These are phyloP conservation scores for Periophthalmus modestus DNA, from an alignment of 2,113 vertebrate species.

Conservation along the genomic window DNA sequence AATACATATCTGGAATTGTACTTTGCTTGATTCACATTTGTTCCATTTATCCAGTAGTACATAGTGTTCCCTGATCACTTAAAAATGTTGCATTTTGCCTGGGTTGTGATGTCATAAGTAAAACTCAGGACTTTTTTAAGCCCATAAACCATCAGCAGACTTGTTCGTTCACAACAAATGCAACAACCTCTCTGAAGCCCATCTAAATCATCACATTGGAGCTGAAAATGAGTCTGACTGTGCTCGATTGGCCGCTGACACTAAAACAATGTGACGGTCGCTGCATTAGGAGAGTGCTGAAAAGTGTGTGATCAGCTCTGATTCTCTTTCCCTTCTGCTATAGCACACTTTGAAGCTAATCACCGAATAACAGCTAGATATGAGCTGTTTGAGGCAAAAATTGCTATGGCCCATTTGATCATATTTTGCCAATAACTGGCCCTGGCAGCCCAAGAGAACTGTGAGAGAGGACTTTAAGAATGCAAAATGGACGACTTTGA, in stretches of 20 bases:
- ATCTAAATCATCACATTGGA: constrained; percentile 12
- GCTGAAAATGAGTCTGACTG: constrained; percentile 35
- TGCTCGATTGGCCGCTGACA: constrained; percentile 44
- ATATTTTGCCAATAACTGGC: constrained; percentile 46
- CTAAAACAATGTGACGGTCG: constrained; percentile 47
- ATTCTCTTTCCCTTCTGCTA: constrained; percentile 33
- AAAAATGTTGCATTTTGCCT: too few relatives aligned
- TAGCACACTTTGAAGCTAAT: constrained; percentile 44
- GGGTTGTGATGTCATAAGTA: too few relatives aligned
- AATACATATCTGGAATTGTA: too few relatives aligned
- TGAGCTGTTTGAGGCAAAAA: constrained; percentile 30
- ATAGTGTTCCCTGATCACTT: too few relatives aligned
- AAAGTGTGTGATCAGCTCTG: constrained; percentile 19
- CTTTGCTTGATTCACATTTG: too few relatives aligned
- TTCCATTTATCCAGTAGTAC: too few relatives aligned
- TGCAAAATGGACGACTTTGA: too few relatives aligned
- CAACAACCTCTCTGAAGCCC: constrained; percentile 15
- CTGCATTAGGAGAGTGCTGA: constrained; percentile 38
- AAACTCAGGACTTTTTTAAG: too few relatives aligned
- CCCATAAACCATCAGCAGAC: too few relatives aligned
- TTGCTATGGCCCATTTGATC: constrained; percentile 28
- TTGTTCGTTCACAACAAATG: too few relatives aligned
- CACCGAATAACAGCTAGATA: constrained; percentile 46
- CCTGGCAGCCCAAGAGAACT: constrained; percentile 38
- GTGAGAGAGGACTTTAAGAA: constrained; percentile 24